These are phyloP conservation scores for Xiphophorus hellerii DNA, from an alignment of 2,113 vertebrate genomes.

Conservation along the genomic window DNA sequence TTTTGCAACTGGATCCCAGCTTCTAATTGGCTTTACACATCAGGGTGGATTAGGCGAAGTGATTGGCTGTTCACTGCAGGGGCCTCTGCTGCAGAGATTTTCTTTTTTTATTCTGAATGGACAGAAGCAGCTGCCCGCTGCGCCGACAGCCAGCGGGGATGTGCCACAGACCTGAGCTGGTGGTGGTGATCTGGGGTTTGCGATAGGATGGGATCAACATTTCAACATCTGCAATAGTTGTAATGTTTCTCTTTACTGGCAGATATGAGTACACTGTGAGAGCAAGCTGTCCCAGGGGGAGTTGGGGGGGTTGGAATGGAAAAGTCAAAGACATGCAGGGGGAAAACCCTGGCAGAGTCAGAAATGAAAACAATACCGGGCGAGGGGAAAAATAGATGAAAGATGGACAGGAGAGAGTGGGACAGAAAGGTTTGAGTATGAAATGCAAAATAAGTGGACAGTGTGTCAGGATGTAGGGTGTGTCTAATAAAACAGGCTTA, in stretches of 20 bases:
- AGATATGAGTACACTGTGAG: conserved; percentile 78
- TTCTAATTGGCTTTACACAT: conserved; percentile 79
- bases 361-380: conserved; percentile 80
- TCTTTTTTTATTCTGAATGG: conserved; percentile 43
- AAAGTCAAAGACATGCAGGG: conserved; percentile 76
- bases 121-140: conserved; percentile 79
- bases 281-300: conserved; percentile 58
- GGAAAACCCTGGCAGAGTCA: conserved; percentile 78
- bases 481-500: background rate
- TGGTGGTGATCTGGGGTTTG: conserved; percentile 71
- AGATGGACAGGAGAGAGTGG: conserved; percentile 56
- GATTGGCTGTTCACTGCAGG: conserved; percentile 56
- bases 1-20: conserved; percentile 73
- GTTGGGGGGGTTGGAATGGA: conserved; percentile 63
- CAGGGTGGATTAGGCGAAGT: conserved; percentile 64
- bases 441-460: conserved; percentile 57
- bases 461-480: background rate
- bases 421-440: conserved; percentile 49
- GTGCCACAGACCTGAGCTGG: conserved; percentile 62
- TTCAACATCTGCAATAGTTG: conserved; percentile 86
- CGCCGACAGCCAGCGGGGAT: conserved; percentile 49
- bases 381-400: conserved; percentile 71
- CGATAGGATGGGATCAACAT: conserved; percentile 82
- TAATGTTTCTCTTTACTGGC: conserved; percentile 78
- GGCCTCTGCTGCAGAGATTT: conserved; percentile 43